phyloP scores from a whole-genome alignment of 2,888 invertebrate species.

The Oscheius sp. region DNA sequence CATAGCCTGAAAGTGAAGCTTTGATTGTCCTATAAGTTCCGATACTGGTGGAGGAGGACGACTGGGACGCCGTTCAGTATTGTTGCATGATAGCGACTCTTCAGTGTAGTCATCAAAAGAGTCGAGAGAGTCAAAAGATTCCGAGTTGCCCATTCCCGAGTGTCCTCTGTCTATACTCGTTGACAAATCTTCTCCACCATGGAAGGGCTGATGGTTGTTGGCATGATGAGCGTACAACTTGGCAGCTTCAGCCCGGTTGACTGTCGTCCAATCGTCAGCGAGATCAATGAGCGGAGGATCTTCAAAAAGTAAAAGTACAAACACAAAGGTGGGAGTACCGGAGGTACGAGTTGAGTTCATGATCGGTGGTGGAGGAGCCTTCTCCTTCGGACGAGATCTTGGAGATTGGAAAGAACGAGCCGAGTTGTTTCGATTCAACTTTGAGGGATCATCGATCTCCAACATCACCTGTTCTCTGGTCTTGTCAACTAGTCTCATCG shows the following conservation, averaged over 20 bases:
- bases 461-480: conserved; percentile 10
- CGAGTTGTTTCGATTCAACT: conserved; percentile 38
- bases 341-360: conserved; percentile 12
- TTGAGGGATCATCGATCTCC: conserved; percentile 37
- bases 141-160: neutral
- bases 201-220: neutral
- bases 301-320: neutral
- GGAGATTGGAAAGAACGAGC: conserved; percentile 41
- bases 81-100: conserved; percentile 38
- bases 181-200: neutral
- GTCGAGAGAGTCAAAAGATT: conserved; percentile 25
- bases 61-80: conserved; percentile 44
- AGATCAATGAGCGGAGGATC: conserved; percentile 34
- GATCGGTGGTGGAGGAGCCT: conserved; percentile 54
- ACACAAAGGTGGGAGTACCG: conserved; percentile 4
- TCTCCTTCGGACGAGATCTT: conserved; percentile 52
- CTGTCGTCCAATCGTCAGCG: conserved; percentile 24
- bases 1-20: conserved; percentile 12
- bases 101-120: conserved; percentile 26
- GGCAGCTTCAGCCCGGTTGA: conserved; percentile 14
- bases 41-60: conserved; percentile 50
- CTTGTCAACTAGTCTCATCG: neutral
- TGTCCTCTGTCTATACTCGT: neutral
- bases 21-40: neutral
- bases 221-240: conserved; percentile 6